A percentile compares a stretch with the other conserved stretches of the same genome.
Conservation (phyloP, 2,888 invertebrate species). For the Xanthia togata region DNA sequence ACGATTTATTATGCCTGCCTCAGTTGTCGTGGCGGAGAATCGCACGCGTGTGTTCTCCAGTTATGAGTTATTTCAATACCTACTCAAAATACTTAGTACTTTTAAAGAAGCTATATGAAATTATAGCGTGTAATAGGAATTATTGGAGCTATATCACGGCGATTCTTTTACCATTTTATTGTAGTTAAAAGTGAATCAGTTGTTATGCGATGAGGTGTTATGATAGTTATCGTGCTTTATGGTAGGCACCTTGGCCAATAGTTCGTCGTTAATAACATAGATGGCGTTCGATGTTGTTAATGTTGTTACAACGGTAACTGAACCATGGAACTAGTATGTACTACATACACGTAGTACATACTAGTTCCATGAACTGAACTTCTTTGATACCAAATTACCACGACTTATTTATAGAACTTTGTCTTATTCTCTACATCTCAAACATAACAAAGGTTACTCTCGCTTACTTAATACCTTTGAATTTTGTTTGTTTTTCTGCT, state of each 20-base stretch:
- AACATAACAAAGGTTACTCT: slow-evolving; percentile 2
- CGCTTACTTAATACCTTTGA: too few relatives aligned
- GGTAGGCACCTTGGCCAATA: not conserved
- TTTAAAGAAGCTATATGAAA: slow-evolving; percentile 25
- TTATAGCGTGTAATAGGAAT: slow-evolving; percentile 10
- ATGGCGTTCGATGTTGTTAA: slow-evolving; percentile 25
- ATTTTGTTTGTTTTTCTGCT: too few relatives aligned
- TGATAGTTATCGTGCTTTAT: not conserved
- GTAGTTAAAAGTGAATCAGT: slow-evolving; percentile 12
- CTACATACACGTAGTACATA: too few relatives aligned
- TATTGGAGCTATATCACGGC: slow-evolving; percentile 33
- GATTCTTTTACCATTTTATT: slow-evolving; percentile 35
- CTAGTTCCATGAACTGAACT: too few relatives aligned
- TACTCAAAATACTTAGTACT: slow-evolving; percentile 4
- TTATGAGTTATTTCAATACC: slow-evolving; percentile 37
- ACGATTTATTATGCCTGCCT: slow-evolving; percentile 75
- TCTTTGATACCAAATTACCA: not conserved
- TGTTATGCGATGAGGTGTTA: slow-evolving; percentile 2
- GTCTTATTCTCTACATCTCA: not conserved
- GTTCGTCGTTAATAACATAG: slow-evolving; percentile 13
- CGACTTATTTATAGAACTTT: not conserved
- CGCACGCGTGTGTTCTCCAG: slow-evolving; percentile 35
- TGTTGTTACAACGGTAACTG: too few relatives aligned
- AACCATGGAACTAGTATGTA: too few relatives aligned
- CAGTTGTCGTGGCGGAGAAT: slow-evolving; percentile 58